phyloP scores from a whole-genome alignment of 2,113 vertebrate genomes.

The Oxyruncus cristatus region DNA sequence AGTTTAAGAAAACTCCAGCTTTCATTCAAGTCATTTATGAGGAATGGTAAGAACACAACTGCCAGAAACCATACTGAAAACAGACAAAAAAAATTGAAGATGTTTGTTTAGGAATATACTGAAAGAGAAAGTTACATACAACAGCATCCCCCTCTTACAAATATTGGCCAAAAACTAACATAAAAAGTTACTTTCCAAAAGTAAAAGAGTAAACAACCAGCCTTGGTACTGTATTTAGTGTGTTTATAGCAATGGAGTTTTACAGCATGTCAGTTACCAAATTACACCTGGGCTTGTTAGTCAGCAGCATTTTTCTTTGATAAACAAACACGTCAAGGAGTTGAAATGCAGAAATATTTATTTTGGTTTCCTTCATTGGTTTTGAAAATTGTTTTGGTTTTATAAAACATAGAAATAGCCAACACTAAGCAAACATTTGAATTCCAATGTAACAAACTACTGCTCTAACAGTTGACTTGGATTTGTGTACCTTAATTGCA shows the following conservation, averaged over 20 bases:
- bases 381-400: conserved; percentile 83
- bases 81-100: neutral
- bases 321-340: conserved; percentile 31
- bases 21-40: neutral
- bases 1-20: neutral
- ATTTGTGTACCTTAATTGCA: conserved; percentile 70
- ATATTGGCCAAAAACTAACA: neutral
- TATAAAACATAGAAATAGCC: conserved; percentile 84
- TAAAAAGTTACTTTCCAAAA: neutral
- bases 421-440: conserved; percentile 79
- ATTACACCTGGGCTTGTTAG: neutral
- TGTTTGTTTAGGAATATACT: neutral
- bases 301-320: neutral
- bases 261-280: neutral
- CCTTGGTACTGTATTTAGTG: neutral
- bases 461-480: conserved; percentile 58
- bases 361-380: conserved; percentile 84
- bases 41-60: neutral
- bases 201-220: neutral
- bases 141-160: neutral
- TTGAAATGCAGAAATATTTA: conserved; percentile 82
- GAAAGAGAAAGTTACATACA: neutral
- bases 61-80: neutral
- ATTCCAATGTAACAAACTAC: conserved; percentile 75
- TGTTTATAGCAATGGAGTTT: neutral